A percentile compares a stretch with the other conserved stretches of the same genome.
These are phyloP conservation scores for Eulemur rubriventer DNA, from an alignment of 2,797 vertebrate genomes.

Conservation along the genomic window DNA sequence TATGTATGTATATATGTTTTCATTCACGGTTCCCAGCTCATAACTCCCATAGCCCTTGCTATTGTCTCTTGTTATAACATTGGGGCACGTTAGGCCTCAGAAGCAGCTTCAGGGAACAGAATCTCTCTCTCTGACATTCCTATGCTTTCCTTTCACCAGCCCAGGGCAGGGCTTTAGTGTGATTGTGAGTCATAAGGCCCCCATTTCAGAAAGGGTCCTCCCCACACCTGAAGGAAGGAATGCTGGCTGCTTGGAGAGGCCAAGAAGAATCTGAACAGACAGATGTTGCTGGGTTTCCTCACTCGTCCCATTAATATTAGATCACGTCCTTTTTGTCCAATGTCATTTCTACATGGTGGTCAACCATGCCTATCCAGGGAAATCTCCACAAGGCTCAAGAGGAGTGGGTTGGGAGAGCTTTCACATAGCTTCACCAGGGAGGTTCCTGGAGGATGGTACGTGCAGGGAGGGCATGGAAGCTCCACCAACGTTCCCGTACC, in stretches of 20 bases:
- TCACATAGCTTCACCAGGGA: too few species aligned
- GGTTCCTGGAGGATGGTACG: background rate
- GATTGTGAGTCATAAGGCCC: background rate
- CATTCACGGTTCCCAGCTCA: background rate
- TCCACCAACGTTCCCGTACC: background rate
- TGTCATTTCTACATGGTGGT: background rate
- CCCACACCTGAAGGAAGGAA: background rate
- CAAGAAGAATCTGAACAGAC: background rate
- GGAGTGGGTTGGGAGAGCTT: background rate
- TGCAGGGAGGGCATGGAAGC: background rate
- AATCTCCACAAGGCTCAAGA: background rate
- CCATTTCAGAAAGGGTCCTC: background rate
- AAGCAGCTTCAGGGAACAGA: background rate
- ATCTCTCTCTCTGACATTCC: background rate
- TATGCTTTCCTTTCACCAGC: background rate
- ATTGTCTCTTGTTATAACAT: background rate
- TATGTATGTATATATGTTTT: background rate
- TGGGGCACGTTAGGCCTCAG: background rate
- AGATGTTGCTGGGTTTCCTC: background rate
- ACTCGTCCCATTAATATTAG: background rate
- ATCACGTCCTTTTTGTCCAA: background rate
- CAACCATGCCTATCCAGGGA: background rate
- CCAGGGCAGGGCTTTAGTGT: too few species aligned
- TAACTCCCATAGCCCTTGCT: background rate
- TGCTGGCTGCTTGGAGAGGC: background rate